Percentiles rank a stretch among this genome's conserved stretches.
Conservation (phyloP, 2,797 vertebrate genomes). For the Aulostomus chinensis region DNA sequence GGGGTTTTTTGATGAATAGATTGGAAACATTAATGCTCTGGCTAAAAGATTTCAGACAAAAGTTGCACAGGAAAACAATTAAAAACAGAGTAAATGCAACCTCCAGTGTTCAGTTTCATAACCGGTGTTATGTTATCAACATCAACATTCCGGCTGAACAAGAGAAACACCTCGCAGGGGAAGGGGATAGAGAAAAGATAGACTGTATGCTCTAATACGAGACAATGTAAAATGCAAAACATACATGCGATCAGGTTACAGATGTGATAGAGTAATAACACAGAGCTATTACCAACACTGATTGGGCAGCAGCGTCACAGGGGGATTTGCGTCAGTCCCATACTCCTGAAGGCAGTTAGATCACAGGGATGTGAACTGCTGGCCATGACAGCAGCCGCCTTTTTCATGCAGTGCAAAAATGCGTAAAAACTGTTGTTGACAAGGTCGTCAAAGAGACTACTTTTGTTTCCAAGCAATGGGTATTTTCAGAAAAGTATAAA, state of each 20-base stretch:
- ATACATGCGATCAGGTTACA: slow-evolving; percentile 32
- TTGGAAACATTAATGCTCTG: slow-evolving; percentile 33
- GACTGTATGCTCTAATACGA: slow-evolving; percentile 21
- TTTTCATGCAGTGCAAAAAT: slow-evolving; percentile 60
- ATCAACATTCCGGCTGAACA: slow-evolving; percentile 19
- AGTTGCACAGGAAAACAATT: slow-evolving; percentile 21
- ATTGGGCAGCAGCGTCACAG: slow-evolving; percentile 42
- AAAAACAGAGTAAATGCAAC: slow-evolving; percentile 16
- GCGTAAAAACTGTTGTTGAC: slow-evolving; percentile 54
- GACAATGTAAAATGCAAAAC: slow-evolving; percentile 38
- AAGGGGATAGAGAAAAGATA: slow-evolving; percentile 10
- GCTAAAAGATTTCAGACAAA: slow-evolving; percentile 31
- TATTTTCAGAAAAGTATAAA: slow-evolving; percentile 45
- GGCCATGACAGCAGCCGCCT: slow-evolving; percentile 44
- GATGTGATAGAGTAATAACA: slow-evolving; percentile 45
- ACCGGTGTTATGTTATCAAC: slow-evolving; percentile 18
- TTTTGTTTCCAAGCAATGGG: slow-evolving; percentile 46
- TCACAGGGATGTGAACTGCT: slow-evolving; percentile 58
- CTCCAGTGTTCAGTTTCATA: slow-evolving; percentile 9
- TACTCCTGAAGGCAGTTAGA: slow-evolving; percentile 56
- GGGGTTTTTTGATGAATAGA: slow-evolving; percentile 53
- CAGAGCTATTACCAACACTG: slow-evolving; percentile 51
- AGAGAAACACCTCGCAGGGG: background rate
- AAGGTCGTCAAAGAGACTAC: slow-evolving; percentile 28
- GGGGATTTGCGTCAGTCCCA: slow-evolving; percentile 57